Evolutionary conservation across 2,888 invertebrate species (phyloP), one percentile per base, ranked within the genome.

Genomic region (Mythimna pallens): DNA sequence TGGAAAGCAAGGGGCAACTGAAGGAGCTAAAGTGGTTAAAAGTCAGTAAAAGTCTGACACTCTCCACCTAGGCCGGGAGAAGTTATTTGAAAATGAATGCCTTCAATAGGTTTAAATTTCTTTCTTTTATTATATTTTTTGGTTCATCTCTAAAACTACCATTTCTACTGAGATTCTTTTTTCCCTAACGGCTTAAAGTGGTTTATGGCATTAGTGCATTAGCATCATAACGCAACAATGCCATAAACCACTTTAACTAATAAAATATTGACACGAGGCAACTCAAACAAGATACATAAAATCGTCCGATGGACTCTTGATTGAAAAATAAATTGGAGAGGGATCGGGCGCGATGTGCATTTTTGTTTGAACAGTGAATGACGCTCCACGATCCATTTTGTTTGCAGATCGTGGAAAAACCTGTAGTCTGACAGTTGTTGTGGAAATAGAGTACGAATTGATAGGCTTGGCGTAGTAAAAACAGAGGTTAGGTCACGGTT

Each of bases 321-420:
- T 92, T 90, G 90, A 84, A 90, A 90, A 91, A 90, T 91, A 91
- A 91, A 93, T 92, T 90, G 90, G 78, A 88, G 63, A 54, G 76
- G 65, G 69, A 74, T 67, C 75, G 61, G 64, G 30, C 52, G 34
- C 61, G 82, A 77, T 80, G 86, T 66, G 75, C 84, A 80, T 70
- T 78, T 77, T 63, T 83, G 78, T 88, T 85, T 83, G 78, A 71
- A 82, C 57, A 55, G 30, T 34, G 50, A 77, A 63, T 70, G 62
- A 58, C 22, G 36, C 9, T 50, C n/a, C 30, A 47, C 30, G 20
- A 67, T 34, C 73, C 65, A 82, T 82, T 72, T 79, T 79, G 61
- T 82, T 71, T 77, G 52, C 50, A 22, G 14, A 81, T 55, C 50
- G 65, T 40, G 69, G 75, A 40, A 43, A 76, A 57, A 73, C 55